Evolutionary conservation across 2,888 invertebrate genomes (phyloP).

Genomic region (Pemphredon lugubris): DNA sequence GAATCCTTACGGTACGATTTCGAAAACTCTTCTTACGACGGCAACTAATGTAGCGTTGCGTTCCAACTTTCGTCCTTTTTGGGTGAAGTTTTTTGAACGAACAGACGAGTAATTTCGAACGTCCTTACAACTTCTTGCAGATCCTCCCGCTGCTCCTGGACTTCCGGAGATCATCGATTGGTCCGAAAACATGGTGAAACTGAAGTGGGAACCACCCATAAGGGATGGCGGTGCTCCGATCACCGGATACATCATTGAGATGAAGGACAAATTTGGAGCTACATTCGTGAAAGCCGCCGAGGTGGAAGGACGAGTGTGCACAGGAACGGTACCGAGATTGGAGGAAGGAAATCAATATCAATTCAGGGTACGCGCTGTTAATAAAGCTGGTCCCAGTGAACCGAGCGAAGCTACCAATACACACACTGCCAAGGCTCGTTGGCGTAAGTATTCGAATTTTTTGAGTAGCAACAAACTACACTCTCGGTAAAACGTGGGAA

Average conservation of each 20-base stretch:
- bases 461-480: neutral
- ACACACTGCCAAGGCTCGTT: conserved; percentile 94
- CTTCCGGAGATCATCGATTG: conserved; percentile 94
- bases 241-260: conserved; percentile 95
- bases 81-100: neutral
- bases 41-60: too few species aligned
- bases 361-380: conserved; percentile 95
- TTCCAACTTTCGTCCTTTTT: too few species aligned
- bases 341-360: conserved; percentile 98
- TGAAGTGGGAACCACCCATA: conserved; percentile 95
- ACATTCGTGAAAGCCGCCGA: conserved; percentile 93
- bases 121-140: too few species aligned
- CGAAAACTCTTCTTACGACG: too few species aligned
- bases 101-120: too few species aligned
- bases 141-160: conserved; percentile 93
- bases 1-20: conserved; percentile 95
- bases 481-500: too few species aligned
- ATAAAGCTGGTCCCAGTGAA: conserved; percentile 96
- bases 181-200: conserved; percentile 94
- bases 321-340: conserved; percentile 93
- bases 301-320: conserved; percentile 91
- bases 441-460: conserved; percentile 85
- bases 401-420: conserved; percentile 96
- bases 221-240: conserved; percentile 97
- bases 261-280: conserved; percentile 93